Percentiles rank a stretch among this genome's conserved stretches.
Evolutionary conservation across 2,113 vertebrate species (phyloP).

Genomic region (Pseudonaja textilis): DNA sequence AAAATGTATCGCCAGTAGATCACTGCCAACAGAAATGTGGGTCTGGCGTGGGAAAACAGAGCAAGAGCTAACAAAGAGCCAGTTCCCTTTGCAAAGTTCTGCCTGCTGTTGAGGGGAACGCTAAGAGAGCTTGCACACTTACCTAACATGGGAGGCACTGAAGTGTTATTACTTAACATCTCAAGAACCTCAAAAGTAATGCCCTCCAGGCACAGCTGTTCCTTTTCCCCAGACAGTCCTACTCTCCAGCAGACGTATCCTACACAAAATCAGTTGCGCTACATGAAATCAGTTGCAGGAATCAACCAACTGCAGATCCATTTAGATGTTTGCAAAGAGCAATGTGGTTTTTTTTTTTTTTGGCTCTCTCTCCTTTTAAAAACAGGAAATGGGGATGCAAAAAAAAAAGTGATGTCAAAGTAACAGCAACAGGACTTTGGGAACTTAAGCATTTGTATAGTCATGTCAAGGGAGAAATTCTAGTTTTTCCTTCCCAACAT

Average conservation of each 20-base stretch:
- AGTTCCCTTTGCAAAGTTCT: too few species aligned
- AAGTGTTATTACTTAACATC: too few species aligned
- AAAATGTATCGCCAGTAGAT: neutral
- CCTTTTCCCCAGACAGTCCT: neutral
- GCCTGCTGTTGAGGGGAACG: neutral
- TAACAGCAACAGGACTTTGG: neutral
- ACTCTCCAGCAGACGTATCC: too few species aligned
- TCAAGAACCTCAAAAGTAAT: neutral
- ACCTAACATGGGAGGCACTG: neutral
- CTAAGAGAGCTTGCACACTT: neutral
- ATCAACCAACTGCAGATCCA: neutral
- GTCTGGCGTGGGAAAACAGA: neutral
- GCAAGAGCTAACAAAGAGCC: neutral
- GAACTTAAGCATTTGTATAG: neutral
- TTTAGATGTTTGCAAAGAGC: neutral
- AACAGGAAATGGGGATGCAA: slow-evolving; percentile 22
- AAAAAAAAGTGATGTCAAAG: neutral
- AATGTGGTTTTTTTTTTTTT: too few species aligned
- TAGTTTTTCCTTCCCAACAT: neutral
- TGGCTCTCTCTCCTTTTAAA: neutral
- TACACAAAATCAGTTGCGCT: neutral
- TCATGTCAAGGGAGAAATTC: neutral
- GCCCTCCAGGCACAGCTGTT: neutral
- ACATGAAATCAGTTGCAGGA: neutral
- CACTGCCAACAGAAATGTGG: neutral